These are phyloP conservation scores for Eptatretus burgeri DNA, from an alignment of 2,113 vertebrate genomes.

Conservation along the genomic window DNA sequence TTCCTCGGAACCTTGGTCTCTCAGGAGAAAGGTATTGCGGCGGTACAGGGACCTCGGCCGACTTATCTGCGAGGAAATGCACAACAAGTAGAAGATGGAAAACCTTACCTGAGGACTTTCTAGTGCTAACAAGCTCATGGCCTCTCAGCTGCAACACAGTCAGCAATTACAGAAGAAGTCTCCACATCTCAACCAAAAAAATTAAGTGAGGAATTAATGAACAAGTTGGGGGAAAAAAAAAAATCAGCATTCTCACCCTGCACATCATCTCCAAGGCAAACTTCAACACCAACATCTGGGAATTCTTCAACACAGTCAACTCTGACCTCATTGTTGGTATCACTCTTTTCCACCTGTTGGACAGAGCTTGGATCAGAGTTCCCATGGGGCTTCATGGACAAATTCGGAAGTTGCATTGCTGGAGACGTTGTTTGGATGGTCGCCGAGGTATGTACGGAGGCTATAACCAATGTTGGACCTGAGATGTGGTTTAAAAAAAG, in stretches of 20 bases:
- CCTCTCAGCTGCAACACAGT: too few relatives aligned
- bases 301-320: background rate
- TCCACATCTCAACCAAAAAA: background rate
- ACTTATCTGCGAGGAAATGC: too few relatives aligned
- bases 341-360: background rate
- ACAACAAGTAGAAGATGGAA: too few relatives aligned
- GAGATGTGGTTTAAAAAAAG: background rate
- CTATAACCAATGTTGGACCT: background rate
- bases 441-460: background rate
- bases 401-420: background rate
- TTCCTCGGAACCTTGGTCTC: too few relatives aligned
- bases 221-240: background rate
- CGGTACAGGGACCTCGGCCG: too few relatives aligned
- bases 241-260: slow-evolving; percentile 1
- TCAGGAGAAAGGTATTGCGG: too few relatives aligned
- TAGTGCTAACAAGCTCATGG: too few relatives aligned
- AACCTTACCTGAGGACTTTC: too few relatives aligned
- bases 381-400: background rate
- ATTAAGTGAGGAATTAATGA: background rate
- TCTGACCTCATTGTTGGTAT: background rate
- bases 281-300: slow-evolving; percentile 1
- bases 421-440: background rate
- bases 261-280: slow-evolving; percentile 1
- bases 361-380: background rate
- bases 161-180: too few relatives aligned